Conservation (phyloP, 2,888 invertebrate species). For the Aleiodes leptofemur region DNA sequence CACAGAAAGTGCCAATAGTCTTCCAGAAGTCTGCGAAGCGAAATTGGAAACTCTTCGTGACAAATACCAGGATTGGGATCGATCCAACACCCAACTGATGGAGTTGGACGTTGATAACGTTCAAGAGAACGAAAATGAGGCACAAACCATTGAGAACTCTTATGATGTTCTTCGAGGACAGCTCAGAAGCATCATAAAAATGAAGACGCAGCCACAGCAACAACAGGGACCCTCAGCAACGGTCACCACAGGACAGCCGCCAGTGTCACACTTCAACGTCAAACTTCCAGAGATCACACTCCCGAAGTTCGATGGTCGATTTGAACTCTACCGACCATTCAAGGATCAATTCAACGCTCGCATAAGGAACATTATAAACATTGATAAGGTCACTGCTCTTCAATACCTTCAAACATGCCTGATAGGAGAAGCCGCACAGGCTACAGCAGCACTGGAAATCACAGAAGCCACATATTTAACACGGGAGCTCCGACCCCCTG, state of each 20-base stretch:
- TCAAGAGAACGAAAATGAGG: background rate
- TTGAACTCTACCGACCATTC: constrained; percentile 54
- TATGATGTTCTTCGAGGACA: background rate
- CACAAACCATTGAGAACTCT: background rate
- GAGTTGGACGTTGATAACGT: background rate
- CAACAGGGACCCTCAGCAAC: background rate
- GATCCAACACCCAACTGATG: too few species aligned
- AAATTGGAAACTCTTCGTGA: too few species aligned
- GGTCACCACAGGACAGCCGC: background rate
- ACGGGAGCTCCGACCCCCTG: constrained; percentile 56
- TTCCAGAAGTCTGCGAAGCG: too few species aligned
- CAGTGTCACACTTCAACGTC: background rate
- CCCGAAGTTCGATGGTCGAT: constrained; percentile 52
- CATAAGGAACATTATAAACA: too few species aligned
- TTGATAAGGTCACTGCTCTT: too few species aligned
- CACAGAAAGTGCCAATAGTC: background rate
- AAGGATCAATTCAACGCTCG: too few species aligned
- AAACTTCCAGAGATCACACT: constrained; percentile 47
- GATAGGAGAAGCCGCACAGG: too few species aligned
- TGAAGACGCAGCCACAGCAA: background rate
- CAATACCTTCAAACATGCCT: too few species aligned
- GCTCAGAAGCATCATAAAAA: background rate
- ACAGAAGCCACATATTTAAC: too few species aligned
- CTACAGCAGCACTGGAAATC: constrained; percentile 46
- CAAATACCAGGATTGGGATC: too few species aligned